These are phyloP conservation scores for Schizopygopsis pylzovi DNA, from an alignment of 2,797 vertebrate species.

Conservation along the genomic window DNA sequence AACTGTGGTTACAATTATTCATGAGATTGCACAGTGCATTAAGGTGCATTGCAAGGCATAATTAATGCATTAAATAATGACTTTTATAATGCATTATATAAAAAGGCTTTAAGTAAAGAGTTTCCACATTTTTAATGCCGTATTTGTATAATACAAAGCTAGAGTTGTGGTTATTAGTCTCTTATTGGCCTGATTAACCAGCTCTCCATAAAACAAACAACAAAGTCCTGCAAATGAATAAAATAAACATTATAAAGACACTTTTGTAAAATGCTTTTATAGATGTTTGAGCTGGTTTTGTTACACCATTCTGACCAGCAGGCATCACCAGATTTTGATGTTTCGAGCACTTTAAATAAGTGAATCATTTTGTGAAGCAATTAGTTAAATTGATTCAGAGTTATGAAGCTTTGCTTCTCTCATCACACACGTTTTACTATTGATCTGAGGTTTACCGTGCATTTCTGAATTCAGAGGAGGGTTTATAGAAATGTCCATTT, in stretches of 20 bases:
- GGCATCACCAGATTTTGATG: neutral
- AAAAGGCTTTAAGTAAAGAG: neutral
- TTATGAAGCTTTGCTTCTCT: neutral
- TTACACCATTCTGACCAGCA: neutral
- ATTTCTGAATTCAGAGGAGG: neutral
- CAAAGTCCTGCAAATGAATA: neutral
- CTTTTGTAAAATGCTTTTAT: neutral
- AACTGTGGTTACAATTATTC: neutral
- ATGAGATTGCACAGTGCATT: neutral
- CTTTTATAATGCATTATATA: neutral
- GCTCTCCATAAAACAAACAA: neutral
- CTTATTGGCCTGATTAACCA: neutral
- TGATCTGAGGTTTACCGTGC: neutral
- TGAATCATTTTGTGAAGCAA: neutral
- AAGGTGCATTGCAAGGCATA: neutral
- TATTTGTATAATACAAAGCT: neutral
- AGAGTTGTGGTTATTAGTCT: neutral
- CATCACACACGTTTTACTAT: neutral
- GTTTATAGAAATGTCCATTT: neutral
- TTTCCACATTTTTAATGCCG: neutral
- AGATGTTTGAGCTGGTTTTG: neutral
- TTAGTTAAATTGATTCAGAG: neutral
- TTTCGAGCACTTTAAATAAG: neutral
- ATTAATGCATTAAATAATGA: neutral
- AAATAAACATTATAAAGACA: neutral